Evolutionary conservation across 2,113 vertebrate genomes (phyloP).

Genomic region (Mionectes macconnelli): DNA sequence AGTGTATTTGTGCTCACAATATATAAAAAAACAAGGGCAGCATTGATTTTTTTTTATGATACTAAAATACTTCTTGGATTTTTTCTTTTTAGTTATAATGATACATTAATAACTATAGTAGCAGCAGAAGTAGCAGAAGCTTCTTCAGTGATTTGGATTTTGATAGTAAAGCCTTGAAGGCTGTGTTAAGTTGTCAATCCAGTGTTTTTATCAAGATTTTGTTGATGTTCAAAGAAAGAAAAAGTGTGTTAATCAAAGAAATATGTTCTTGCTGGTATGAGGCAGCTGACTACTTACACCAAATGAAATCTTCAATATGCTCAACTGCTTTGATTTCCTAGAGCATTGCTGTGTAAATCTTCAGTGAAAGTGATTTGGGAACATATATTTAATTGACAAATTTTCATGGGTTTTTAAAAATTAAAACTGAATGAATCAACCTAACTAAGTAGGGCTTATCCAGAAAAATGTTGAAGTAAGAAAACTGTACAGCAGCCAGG

Average conservation of each 20-base stretch:
- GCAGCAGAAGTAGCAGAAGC: slow-evolving; percentile 21
- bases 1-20: slow-evolving; percentile 27
- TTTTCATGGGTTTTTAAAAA: neutral
- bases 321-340: neutral
- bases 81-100: neutral
- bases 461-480: neutral
- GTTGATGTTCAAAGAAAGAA: slow-evolving; percentile 33
- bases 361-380: neutral
- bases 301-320: slow-evolving; percentile 36
- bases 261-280: slow-evolving; percentile 28
- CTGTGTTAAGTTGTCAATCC: slow-evolving; percentile 35
- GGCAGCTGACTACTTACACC: neutral
- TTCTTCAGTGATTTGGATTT: slow-evolving; percentile 20
- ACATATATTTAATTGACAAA: neutral
- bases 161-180: slow-evolving; percentile 8
- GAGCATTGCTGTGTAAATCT: neutral
- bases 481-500: neutral
- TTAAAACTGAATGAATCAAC: neutral
- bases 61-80: neutral
- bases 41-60: slow-evolving; percentile 2
- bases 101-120: slow-evolving; percentile 36
- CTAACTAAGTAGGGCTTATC: neutral
- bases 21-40: slow-evolving; percentile 49
- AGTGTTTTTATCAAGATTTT: slow-evolving; percentile 26
- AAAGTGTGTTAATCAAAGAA: slow-evolving; percentile 39